Evolutionary conservation across 2,113 vertebrate species (phyloP).

Genomic region (Melanerpes aurifrons): DNA sequence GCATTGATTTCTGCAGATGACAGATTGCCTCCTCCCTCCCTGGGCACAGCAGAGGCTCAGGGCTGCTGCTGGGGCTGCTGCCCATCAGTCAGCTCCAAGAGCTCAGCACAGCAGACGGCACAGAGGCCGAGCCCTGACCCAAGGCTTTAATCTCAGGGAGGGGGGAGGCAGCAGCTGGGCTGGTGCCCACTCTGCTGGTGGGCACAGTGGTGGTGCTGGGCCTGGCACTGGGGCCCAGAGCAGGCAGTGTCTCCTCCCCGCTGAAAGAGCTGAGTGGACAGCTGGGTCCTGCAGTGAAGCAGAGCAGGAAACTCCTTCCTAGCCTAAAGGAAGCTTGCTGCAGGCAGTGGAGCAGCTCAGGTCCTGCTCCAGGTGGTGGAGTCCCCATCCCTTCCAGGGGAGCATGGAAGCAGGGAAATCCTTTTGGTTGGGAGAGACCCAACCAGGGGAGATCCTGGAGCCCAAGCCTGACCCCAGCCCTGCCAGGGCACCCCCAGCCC

Average conservation of each 20-base stretch:
- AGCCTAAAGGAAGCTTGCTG: background rate
- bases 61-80: background rate
- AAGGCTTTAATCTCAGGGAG: background rate
- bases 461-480: no score
- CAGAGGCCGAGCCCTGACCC: constrained; percentile 6
- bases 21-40: background rate
- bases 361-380: background rate
- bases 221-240: accelerated
- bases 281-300: background rate
- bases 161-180: background rate
- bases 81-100: constrained; percentile 16
- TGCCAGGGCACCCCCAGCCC: no score
- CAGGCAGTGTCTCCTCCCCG: background rate
- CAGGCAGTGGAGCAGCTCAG: background rate
- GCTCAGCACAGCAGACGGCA: background rate
- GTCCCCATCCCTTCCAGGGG: no score
- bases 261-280: background rate
- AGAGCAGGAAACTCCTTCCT: background rate
- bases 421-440: no score
- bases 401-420: no score
- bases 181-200: background rate
- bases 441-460: no score
- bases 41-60: constrained; percentile 2
- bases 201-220: background rate
- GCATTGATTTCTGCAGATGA: constrained; percentile 51